Base-by-base conservation (phyloP, 1,140 invertebrate species). In the Atta colombica region DNA sequence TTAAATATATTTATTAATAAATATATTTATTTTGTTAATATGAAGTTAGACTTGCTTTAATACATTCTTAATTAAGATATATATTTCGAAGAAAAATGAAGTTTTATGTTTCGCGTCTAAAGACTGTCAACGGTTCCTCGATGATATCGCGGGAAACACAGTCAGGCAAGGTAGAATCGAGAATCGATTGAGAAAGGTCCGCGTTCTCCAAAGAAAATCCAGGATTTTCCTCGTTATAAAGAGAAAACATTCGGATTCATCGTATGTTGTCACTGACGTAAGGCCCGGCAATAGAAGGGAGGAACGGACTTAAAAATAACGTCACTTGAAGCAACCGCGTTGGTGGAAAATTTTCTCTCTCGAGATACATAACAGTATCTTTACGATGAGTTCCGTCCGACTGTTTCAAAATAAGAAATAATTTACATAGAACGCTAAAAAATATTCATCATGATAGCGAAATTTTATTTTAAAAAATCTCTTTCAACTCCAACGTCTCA, bases 311-410 rank as follows among this genome's bases (percentile, higher is more conserved):
- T 87, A 91, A 88, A 91, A 90, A 91, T 91, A 91, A 88, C 88
- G n/a, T 55, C 51, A 78, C 86, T 89, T 61, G 81, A 85, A 75
- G 74, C 68, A 78, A 61, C 49, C 68, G 77, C 81, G 85, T 63
- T 55, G 60, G 77, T 89, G 90, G 89, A 91, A 92, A 91, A 61
- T 92, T 91, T 90, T 55, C 10, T 69, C 18, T 49, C 71, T 85
- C 53, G 68, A 18, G 39, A 81, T 58, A 65, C 14, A 6, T 2
- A 74, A 39, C 25, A 12, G 12, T n/a, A 45, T 77, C 39, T 25
- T 31, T 25, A 7, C 45, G 72, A 31, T 31, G 45, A 10, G 18
- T 61, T 10, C 35, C 51, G 31, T n/a, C 21, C 31, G 39, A 35
- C 39, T 78, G 6, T 0, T 66, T 31, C 6, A 6, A 66, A 12